A percentile compares a stretch with the other conserved stretches of the same genome.
phyloP scores from a whole-genome alignment of 2,113 vertebrate species.

The Thalassarche chlororhynchos region DNA sequence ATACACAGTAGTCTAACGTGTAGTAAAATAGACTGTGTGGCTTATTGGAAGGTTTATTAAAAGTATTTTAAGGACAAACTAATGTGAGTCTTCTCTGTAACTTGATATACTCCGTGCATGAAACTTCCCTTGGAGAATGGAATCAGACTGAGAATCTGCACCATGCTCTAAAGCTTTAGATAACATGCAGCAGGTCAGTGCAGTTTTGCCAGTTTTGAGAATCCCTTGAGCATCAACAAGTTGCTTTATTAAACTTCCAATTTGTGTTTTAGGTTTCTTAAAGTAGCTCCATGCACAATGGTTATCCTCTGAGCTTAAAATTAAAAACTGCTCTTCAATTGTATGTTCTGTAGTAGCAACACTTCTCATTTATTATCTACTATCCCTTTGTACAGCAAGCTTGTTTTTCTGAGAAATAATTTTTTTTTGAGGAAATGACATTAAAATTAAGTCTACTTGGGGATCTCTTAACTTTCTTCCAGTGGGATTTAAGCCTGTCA shows the following conservation, averaged over 20 bases:
- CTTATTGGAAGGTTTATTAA: neutral
- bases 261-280: neutral
- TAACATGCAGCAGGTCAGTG: neutral
- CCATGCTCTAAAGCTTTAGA: neutral
- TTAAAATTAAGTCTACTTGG: neutral
- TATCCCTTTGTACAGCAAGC: neutral
- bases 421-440: neutral
- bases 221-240: neutral
- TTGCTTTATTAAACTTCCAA: neutral
- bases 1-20: neutral
- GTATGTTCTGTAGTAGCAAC: neutral
- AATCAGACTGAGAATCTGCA: neutral
- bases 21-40: neutral
- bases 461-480: neutral
- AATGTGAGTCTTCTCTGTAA: neutral
- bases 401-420: neutral
- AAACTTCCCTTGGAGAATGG: neutral
- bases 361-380: neutral
- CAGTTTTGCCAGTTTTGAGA: neutral
- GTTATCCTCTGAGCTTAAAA: neutral
- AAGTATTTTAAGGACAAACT: neutral
- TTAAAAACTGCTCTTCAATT: neutral
- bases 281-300: too few species aligned
- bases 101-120: neutral
- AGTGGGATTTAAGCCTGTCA: neutral